Evolutionary conservation across 1,140 invertebrate species (phyloP), one percentile per base, ranked within the genome.

Genomic region (Helicorthomorpha holstii): DNA sequence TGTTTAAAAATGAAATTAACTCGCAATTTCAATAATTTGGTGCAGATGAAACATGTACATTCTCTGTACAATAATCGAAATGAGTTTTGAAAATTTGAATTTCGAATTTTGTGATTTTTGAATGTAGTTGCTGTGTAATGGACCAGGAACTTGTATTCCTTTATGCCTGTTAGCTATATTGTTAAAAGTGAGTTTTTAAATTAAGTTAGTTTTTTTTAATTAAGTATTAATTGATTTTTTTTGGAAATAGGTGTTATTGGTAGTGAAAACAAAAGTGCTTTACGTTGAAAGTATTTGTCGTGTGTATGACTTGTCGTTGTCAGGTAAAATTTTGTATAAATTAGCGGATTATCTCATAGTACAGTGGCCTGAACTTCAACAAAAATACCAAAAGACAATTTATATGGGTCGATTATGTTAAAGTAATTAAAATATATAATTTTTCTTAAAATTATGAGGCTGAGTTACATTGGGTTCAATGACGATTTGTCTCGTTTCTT

Each of bases 251-350:
- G n/a, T 2, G 19, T 7, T 54, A 38, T 57, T 24, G 44, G 47
- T 89, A 7, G 65, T 71, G 25, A 70, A 82, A 54, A 78, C 75
- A 53, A 80, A 75, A 64, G 85, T 95, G 51, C 73, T 96, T 27
- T 98, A 90, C 69, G 72, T 96, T 46, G 93, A 98, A 70, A 96
- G 91, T 65, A 80, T 93, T 59, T 98, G 93, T 63, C 74, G 93
- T 60, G 90, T 95, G 0, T 77, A 83, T 61, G 81, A 78, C 22
- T 69, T 96, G 12, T 98, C 93, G 3, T 64, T 98, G 7, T 82
- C 81, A 57, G 93, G 88, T 3, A 83, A 82, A 69, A 82, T 97
- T 56, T 69, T 97, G 21, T 79, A 85, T 61, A 80, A 78, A 58
- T 66, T 94, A 62, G 80, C 79, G 41, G 85, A 97, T 71, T 69